phyloP scores from a whole-genome alignment of 2,888 invertebrate species.

The Cephalotes varians region DNA sequence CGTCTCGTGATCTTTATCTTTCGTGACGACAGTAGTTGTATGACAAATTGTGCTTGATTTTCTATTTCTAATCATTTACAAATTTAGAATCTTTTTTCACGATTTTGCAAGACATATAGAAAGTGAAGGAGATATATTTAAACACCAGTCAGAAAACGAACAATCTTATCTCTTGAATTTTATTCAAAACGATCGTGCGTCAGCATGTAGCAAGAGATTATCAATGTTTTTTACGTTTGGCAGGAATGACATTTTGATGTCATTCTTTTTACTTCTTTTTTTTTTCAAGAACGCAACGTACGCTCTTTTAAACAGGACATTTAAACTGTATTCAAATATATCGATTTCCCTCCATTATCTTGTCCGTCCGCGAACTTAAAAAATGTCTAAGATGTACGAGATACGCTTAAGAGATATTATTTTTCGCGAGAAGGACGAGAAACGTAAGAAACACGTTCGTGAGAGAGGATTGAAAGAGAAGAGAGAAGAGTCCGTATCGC shows the following conservation, averaged over 20 bases:
- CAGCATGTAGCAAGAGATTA: not conserved
- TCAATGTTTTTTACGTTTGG: not conserved
- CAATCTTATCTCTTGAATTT: not conserved
- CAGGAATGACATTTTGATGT: not conserved
- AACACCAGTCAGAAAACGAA: not conserved
- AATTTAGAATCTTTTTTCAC: not conserved
- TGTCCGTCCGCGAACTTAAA: not conserved
- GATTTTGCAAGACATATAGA: not conserved
- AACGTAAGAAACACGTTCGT: conserved; percentile 1
- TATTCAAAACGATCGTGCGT: not conserved
- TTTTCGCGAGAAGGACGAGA: not conserved
- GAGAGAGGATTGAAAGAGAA: conserved; percentile 26
- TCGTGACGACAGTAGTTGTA: not conserved
- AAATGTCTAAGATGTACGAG: conserved; percentile 13
- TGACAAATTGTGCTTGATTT: not conserved
- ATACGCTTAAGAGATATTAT: conserved; percentile 4
- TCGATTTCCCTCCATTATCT: not conserved
- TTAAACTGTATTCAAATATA: not conserved
- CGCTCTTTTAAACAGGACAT: not conserved
- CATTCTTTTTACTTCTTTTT: not conserved
- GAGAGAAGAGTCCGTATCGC: conserved; percentile 35
- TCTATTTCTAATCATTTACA: not conserved
- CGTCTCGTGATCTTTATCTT: not conserved
- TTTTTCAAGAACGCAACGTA: not conserved
- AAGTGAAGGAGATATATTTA: not conserved